Percentiles rank a stretch among this genome's conserved stretches.
Evolutionary conservation across 2,888 invertebrate genomes (phyloP).

Genomic region (Eupeodes luniger): DNA sequence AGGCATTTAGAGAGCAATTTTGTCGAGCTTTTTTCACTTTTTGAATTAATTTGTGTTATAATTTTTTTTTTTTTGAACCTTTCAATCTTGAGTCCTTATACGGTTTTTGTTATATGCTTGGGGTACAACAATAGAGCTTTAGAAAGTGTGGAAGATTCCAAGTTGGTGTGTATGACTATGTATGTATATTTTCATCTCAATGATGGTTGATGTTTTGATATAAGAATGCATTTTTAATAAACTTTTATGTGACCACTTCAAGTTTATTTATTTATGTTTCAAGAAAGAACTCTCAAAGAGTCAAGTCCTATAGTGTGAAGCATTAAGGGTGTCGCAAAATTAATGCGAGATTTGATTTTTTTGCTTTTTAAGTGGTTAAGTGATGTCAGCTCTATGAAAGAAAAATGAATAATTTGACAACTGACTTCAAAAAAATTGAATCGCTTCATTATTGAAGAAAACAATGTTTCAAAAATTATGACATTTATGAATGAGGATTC

Average conservation of each 20-base stretch:
- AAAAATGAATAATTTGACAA: too few species aligned
- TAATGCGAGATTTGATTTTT: too few species aligned
- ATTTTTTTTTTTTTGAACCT: constrained; percentile 16
- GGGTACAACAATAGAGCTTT: neutral
- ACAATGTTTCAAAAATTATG: too few species aligned
- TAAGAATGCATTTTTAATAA: constrained; percentile 15
- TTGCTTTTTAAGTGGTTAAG: too few species aligned
- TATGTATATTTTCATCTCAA: neutral
- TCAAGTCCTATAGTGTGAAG: too few species aligned
- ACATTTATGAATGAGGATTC: too few species aligned
- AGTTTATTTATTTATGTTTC: neutral
- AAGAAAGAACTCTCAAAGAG: too few species aligned
- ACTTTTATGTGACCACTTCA: neutral
- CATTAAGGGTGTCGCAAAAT: too few species aligned
- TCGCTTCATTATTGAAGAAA: too few species aligned
- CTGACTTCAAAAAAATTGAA: too few species aligned
- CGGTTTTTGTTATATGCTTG: neutral
- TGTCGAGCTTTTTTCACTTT: constrained; percentile 4
- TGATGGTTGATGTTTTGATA: neutral
- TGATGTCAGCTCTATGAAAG: too few species aligned
- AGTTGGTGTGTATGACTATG: neutral
- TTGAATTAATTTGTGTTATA: constrained; percentile 17
- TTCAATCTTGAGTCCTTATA: constrained; percentile 27
- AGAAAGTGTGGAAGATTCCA: neutral
- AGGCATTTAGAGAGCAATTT: constrained; percentile 51